phyloP scores from a whole-genome alignment of 1,140 invertebrate genomes.

The Pectinophora gossypiella region DNA sequence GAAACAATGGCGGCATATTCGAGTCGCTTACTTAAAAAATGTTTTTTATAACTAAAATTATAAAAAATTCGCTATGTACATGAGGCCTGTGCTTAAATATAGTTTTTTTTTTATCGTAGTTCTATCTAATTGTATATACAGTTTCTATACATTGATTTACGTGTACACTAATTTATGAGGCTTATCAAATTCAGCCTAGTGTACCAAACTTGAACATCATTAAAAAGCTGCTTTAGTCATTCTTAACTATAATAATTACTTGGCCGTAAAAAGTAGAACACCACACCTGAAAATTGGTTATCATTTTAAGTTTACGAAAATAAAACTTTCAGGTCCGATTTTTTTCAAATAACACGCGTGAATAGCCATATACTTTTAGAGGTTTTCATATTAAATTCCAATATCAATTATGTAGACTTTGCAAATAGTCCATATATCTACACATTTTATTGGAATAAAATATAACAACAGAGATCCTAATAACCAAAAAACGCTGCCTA shows the following conservation, averaged over 20 bases:
- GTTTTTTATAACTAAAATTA: slow-evolving; percentile 15
- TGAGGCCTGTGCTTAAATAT: slow-evolving; percentile 24
- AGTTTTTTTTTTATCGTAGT: background rate
- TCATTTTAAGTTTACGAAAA: too few species aligned
- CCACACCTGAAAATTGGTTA: too few species aligned
- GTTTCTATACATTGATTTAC: background rate
- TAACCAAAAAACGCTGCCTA: background rate
- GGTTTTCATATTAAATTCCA: too few species aligned
- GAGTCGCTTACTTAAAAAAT: background rate
- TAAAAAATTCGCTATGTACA: slow-evolving; percentile 58
- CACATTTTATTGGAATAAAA: background rate
- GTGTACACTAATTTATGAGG: background rate
- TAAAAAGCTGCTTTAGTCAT: too few species aligned
- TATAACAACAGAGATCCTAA: background rate
- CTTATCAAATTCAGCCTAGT: background rate
- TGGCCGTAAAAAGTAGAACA: too few species aligned
- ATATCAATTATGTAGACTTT: too few species aligned
- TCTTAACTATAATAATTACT: too few species aligned
- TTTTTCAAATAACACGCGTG: too few species aligned
- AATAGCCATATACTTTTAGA: too few species aligned
- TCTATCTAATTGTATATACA: background rate
- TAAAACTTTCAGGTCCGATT: too few species aligned
- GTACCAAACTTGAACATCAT: background rate
- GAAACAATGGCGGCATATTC: background rate
- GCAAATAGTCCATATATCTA: too few species aligned